Base-by-base conservation (phyloP, 2,113 vertebrate genomes). In the Phalacrocorax pelagicus region DNA sequence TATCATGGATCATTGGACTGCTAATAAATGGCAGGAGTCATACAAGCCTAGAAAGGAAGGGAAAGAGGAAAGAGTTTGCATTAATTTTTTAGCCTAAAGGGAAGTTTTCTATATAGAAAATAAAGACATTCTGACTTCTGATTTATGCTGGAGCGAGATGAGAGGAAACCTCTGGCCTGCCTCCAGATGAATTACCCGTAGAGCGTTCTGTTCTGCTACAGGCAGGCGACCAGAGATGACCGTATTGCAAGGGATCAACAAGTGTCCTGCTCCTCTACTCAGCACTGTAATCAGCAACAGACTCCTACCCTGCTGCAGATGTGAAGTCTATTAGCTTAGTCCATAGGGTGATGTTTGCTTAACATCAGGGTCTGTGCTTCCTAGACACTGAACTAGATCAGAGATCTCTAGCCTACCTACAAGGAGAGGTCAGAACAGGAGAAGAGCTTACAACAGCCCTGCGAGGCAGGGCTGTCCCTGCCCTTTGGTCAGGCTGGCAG, bases 211-310 rank as follows among this genome's bases (percentile, higher is more conserved):
- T 23, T 11, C 44, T 12, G 38, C 12, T 32, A 32, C 47, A 29
- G 55, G 26, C 32, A n/a, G 52, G 14, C 22, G 12, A 61, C 40
- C 2, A 34, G 83, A 38, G 52, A 38, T 23, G 30, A 55, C 52
- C 15, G 0, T 6, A 2, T 1, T n/a, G 61, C 5, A 1, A 6
- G 29, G 51, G 51, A 52, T 52, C 32, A 19, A 22, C 1, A 5
- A 72, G 63, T 4, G 5, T 30, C 38, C 79, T 14, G 34, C 74
- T 73, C 44, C 66, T 77, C 58, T 30, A 5, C 66, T 44, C 30
- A 5, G 29, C 5, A 0, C 24, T 24, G 47, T 4, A 29, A 62
- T 23, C 23, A 6, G 52, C 7, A 4, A 12, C 24, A 20, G 0
- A 1, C 36, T 57, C 67, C 6, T 44, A 24, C 7, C 38, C 47